Conservation (phyloP, 2,888 invertebrate genomes). For the Spodoptera littoralis region DNA sequence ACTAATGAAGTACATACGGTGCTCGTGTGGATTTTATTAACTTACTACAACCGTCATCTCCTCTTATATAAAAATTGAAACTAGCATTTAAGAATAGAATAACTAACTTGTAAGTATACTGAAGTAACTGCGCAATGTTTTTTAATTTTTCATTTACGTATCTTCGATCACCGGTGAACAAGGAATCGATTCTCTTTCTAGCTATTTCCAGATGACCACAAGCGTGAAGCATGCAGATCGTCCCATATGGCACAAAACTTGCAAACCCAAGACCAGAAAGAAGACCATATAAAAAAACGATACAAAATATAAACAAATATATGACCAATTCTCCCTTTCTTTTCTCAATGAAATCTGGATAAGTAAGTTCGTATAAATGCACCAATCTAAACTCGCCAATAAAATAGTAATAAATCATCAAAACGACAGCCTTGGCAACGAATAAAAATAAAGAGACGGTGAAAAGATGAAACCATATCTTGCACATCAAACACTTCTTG, state of each 20-base stretch:
- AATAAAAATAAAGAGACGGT: slow-evolving; percentile 3
- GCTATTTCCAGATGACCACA: slow-evolving; percentile 44
- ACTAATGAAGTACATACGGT: slow-evolving; percentile 1
- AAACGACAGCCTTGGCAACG: slow-evolving; percentile 6
- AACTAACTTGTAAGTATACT: slow-evolving; percentile 39
- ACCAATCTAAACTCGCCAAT: slow-evolving; percentile 26
- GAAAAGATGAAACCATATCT: slow-evolving; percentile 1
- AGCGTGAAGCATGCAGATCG: slow-evolving; percentile 40
- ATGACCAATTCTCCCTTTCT: slow-evolving; percentile 20
- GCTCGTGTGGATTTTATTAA: no score
- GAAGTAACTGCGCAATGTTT: slow-evolving; percentile 26
- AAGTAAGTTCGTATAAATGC: slow-evolving; percentile 29
- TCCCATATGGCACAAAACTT: slow-evolving; percentile 35
- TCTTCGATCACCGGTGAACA: slow-evolving; percentile 16
- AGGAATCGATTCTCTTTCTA: slow-evolving; percentile 12
- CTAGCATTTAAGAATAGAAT: background rate
- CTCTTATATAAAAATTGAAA: no score
- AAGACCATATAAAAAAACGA: slow-evolving; percentile 1
- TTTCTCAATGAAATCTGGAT: slow-evolving; percentile 32
- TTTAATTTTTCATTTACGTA: slow-evolving; percentile 18
- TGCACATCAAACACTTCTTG: slow-evolving; percentile 1
- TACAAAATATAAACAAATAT: slow-evolving; percentile 13
- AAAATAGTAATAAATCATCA: slow-evolving; percentile 21
- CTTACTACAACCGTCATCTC: no score
- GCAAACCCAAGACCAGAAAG: slow-evolving; percentile 14